Conservation (phyloP, 2,797 vertebrate species). For the Bradypodion ventrale region DNA sequence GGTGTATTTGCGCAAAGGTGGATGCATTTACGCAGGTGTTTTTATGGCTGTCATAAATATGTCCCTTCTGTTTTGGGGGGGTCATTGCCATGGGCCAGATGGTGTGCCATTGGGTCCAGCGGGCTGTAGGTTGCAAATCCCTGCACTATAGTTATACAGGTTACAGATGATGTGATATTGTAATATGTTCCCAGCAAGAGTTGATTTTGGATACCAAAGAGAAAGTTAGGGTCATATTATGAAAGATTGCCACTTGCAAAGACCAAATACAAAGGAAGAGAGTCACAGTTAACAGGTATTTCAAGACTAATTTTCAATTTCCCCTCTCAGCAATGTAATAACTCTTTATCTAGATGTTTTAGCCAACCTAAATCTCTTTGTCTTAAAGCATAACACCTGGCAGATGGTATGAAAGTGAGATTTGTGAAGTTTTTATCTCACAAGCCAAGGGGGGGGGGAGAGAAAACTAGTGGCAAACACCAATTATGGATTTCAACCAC, state of each 20-base stretch:
- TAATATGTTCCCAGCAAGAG: conserved; percentile 24
- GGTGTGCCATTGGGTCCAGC: too few relatives aligned
- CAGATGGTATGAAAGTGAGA: background rate
- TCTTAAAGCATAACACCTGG: conserved; percentile 16
- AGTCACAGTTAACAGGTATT: background rate
- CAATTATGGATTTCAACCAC: background rate
- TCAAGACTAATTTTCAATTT: conserved; percentile 44
- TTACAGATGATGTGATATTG: conserved; percentile 16
- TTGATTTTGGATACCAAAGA: conserved; percentile 29
- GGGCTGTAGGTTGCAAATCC: too few relatives aligned
- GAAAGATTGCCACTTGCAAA: conserved; percentile 44
- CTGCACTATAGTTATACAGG: conserved; percentile 17
- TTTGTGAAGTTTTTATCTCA: conserved; percentile 1
- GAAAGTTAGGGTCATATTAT: conserved; percentile 44
- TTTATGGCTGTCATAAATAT: too few relatives aligned
- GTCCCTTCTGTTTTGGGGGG: too few relatives aligned
- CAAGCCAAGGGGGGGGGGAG: background rate
- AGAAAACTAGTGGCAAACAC: background rate
- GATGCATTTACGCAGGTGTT: too few relatives aligned
- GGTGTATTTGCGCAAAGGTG: too few relatives aligned
- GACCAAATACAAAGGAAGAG: conserved; percentile 20
- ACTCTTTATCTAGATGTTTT: conserved; percentile 3
- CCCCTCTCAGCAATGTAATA: background rate
- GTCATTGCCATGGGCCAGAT: too few relatives aligned
- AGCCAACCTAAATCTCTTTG: conserved; percentile 17